A percentile compares a stretch with the other conserved stretches of the same genome.
These are phyloP conservation scores for Tolypeutes matacus DNA, from an alignment of 2,797 vertebrate genomes.

Conservation along the genomic window DNA sequence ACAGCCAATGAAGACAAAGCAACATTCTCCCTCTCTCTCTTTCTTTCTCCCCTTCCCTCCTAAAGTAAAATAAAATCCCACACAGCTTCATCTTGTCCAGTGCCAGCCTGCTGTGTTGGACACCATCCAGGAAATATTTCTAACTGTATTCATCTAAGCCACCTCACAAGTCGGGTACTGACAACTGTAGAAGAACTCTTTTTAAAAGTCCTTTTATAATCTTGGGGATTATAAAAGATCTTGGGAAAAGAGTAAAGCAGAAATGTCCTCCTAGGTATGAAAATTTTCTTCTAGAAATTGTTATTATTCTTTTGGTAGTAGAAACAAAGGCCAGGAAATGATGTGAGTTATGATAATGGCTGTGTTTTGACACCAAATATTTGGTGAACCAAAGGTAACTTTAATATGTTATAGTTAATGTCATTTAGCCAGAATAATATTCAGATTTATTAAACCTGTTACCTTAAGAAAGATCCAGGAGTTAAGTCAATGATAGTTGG, in stretches of 20 bases:
- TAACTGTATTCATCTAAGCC: constrained; percentile 34
- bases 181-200: neutral
- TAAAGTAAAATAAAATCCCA: constrained; percentile 26
- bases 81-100: constrained; percentile 18
- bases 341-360: neutral
- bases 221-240: neutral
- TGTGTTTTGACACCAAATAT: neutral
- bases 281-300: neutral
- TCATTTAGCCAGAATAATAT: neutral
- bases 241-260: neutral
- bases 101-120: neutral
- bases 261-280: neutral
- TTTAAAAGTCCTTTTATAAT: constrained; percentile 44
- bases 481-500: neutral
- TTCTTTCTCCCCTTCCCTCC: neutral
- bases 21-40: neutral
- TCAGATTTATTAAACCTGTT: constrained; percentile 18
- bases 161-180: neutral
- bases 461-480: neutral
- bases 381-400: neutral
- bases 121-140: neutral
- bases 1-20: neutral
- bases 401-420: neutral
- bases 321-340: constrained; percentile 12
- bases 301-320: neutral